Base-by-base conservation (phyloP, 2,797 vertebrate species). In the Columba guinea region DNA sequence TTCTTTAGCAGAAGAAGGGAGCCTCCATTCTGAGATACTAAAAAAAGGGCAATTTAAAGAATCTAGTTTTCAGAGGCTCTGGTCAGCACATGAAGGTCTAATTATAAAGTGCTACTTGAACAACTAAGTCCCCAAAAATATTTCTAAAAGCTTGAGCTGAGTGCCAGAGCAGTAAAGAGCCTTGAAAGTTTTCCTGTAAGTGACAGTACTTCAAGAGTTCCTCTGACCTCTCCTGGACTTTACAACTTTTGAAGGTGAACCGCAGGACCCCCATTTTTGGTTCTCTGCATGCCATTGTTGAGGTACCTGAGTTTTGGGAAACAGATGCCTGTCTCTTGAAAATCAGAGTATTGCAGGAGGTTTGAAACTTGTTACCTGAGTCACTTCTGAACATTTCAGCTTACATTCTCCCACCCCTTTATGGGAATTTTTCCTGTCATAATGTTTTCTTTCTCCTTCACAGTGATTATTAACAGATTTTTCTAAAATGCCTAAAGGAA, bases 381-480 rank as follows among this genome's bases (percentile, higher is more conserved):
- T 91, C 22, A 44, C 32, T 91, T 91, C 39, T 55, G 78, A 94
- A 55, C 26, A 24, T 84, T 90, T 82, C 67, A 94, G 37, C 34
- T 48, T 77, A 44, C 14, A 34, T 80, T 93, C 53, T 53, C 37
- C 30, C 37, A 52, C 30, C 27, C 11, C 6, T 90, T 71, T 49
- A 64, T 58, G 48, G 55, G 53, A 68, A 37, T 90, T 94, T 94
- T 89, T 90, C 44, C 23, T 51, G 15, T 80, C 87, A 46, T 77
- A 87, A 76, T 60, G 62, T 92, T 95, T 91, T 91, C 74, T 93
- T 93, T 56, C 51, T 90, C 46, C 79, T 86, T 88, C 88, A 77
- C 74, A 93, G 86, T 77, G 71, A 93, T 90, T 93, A 93, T 79
- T 91, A 96, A 89, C 81, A 94, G 84, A 90, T 91, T 95, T 95